phyloP scores from a whole-genome alignment of 2,113 vertebrate species.

The Dromaius novaehollandiae region DNA sequence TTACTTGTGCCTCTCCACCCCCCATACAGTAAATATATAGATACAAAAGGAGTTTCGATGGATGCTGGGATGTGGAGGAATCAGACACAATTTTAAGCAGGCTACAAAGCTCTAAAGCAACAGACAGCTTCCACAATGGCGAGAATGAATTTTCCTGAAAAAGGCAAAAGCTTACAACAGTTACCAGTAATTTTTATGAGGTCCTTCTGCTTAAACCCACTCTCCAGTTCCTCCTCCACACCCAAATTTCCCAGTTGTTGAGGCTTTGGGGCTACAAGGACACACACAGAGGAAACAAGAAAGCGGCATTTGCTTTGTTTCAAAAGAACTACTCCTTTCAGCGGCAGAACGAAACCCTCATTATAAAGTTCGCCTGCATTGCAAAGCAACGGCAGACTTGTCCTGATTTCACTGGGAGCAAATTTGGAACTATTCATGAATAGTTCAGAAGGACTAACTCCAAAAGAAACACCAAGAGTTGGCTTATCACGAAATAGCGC shows the following conservation, averaged over 20 bases:
- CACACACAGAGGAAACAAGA: not conserved
- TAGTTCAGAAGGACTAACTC: not conserved
- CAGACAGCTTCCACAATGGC: not conserved
- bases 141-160: not conserved
- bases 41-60: not conserved
- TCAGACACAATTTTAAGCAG: not conserved
- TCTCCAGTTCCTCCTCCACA: not conserved
- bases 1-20: not conserved
- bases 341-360: not conserved
- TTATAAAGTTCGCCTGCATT: not conserved
- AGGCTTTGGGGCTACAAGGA: not conserved
- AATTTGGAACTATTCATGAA: not conserved
- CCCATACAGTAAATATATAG: not conserved
- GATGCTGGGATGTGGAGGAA: not conserved
- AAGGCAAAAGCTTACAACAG: not conserved
- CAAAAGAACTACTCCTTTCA: not conserved
- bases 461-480: not conserved
- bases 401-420: not conserved
- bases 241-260: not conserved
- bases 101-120: not conserved
- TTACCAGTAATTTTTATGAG: not conserved
- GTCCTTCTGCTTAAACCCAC: not conserved
- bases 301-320: not conserved
- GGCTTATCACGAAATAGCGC: not conserved
- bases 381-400: not conserved